Conservation (phyloP, 2,888 invertebrate genomes). For the Cataglyphis altisquamis region DNA sequence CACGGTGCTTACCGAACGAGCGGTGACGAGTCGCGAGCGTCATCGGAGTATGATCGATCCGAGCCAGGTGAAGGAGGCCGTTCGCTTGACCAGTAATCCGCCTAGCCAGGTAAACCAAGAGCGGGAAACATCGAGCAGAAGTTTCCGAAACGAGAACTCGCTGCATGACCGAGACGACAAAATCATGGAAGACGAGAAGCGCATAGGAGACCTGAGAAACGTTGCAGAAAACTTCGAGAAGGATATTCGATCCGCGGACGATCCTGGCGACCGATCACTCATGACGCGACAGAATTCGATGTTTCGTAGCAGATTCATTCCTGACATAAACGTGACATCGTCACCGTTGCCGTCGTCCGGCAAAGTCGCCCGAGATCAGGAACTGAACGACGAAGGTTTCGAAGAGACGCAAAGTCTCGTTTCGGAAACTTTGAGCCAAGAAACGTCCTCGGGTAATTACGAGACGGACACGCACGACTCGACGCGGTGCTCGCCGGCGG, state of each 20-base stretch:
- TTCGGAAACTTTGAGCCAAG: slow-evolving; percentile 95
- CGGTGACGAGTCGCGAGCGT: slow-evolving; percentile 84
- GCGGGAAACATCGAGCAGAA: not conserved
- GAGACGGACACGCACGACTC: slow-evolving; percentile 89
- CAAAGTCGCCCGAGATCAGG: slow-evolving; percentile 88
- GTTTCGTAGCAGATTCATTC: slow-evolving; percentile 81
- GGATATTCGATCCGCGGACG: not conserved
- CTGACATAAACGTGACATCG: slow-evolving; percentile 87
- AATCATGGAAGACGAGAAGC: not conserved
- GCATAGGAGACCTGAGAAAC: not conserved
- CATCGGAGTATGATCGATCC: slow-evolving; percentile 86
- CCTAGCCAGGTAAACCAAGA: slow-evolving; percentile 77
- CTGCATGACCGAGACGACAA: slow-evolving; percentile 6
- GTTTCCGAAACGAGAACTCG: slow-evolving; percentile 13
- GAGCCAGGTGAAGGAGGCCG: slow-evolving; percentile 84
- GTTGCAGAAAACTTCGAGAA: not conserved
- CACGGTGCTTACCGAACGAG: slow-evolving; percentile 81
- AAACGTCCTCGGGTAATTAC: slow-evolving; percentile 92
- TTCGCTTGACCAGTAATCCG: slow-evolving; percentile 79
- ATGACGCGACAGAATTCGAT: slow-evolving; percentile 55
- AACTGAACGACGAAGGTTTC: slow-evolving; percentile 95
- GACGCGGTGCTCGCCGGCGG: slow-evolving; percentile 84
- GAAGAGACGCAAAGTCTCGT: slow-evolving; percentile 96
- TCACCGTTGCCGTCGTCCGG: slow-evolving; percentile 80
- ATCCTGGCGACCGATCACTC: not conserved